phyloP scores from a whole-genome alignment of 2,888 invertebrate species.

The Desoria tigrina region DNA sequence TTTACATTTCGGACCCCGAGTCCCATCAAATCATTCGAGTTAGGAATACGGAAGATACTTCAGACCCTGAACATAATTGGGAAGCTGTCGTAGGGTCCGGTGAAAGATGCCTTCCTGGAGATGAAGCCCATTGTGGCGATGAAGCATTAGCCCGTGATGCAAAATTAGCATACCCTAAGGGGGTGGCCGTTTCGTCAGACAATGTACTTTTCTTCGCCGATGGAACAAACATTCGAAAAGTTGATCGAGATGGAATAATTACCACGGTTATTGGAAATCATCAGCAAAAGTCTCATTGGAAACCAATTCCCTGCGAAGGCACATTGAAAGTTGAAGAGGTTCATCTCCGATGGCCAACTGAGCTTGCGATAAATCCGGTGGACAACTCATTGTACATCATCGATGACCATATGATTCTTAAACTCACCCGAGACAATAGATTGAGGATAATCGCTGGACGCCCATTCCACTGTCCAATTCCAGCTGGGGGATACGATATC shows the following conservation, averaged over 20 bases:
- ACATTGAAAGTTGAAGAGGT: slow-evolving; percentile 87
- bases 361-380: slow-evolving; percentile 87
- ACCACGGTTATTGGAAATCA: slow-evolving; percentile 89
- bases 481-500: slow-evolving; percentile 74
- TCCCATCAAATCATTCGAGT: slow-evolving; percentile 90
- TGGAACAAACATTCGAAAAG: slow-evolving; percentile 90
- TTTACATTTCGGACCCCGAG: slow-evolving; percentile 95
- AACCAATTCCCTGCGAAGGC: slow-evolving; percentile 88
- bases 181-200: slow-evolving; percentile 86
- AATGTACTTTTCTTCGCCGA: slow-evolving; percentile 93
- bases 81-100: slow-evolving; percentile 94
- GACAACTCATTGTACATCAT: slow-evolving; percentile 94
- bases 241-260: slow-evolving; percentile 87
- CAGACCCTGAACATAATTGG: slow-evolving; percentile 88
- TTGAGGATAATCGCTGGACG: slow-evolving; percentile 91
- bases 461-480: slow-evolving; percentile 87
- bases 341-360: slow-evolving; percentile 93
- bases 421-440: slow-evolving; percentile 85
- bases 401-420: slow-evolving; percentile 92
- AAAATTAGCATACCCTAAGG: slow-evolving; percentile 90
- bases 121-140: slow-evolving; percentile 94
- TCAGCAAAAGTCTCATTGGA: slow-evolving; percentile 91
- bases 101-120: slow-evolving; percentile 87
- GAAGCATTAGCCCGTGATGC: slow-evolving; percentile 90
- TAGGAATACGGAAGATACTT: slow-evolving; percentile 76